Conservation (phyloP, 92 coral and sea anemone genomes). For the Porites cylindrica region DNA sequence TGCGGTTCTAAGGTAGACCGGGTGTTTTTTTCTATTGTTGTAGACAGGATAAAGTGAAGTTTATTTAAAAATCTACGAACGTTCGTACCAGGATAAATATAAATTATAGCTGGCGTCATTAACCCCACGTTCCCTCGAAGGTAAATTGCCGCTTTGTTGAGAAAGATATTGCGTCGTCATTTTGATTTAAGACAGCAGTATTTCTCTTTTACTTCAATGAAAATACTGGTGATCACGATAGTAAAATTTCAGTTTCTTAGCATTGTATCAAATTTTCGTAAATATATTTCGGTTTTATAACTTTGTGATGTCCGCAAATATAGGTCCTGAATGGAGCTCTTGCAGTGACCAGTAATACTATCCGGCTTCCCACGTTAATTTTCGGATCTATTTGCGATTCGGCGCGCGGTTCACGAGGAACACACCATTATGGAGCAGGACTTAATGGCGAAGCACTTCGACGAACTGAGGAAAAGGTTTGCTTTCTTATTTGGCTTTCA, state of each 20-base stretch:
- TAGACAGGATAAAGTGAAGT: background rate
- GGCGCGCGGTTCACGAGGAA: background rate
- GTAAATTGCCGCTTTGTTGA: background rate
- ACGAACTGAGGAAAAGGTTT: constrained; percentile 41
- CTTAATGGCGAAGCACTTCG: constrained; percentile 26
- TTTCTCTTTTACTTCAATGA: background rate
- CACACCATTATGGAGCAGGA: constrained; percentile 2
- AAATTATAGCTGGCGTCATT: too few species aligned
- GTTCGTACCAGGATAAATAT: background rate
- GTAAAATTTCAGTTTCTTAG: background rate
- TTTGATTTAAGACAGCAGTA: background rate
- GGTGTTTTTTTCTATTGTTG: background rate
- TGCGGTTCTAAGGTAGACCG: too few species aligned
- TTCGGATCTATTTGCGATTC: background rate
- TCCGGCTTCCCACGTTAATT: background rate
- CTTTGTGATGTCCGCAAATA: background rate
- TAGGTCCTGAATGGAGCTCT: background rate
- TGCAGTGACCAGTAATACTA: background rate
- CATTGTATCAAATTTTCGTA: background rate
- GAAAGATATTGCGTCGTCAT: background rate
- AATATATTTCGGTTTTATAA: background rate
- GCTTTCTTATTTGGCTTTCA: background rate
- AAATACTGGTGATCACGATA: background rate
- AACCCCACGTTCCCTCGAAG: background rate
- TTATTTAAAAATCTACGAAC: background rate